phyloP scores from a whole-genome alignment of 2,888 invertebrate genomes.

The Nomada goodeniana region DNA sequence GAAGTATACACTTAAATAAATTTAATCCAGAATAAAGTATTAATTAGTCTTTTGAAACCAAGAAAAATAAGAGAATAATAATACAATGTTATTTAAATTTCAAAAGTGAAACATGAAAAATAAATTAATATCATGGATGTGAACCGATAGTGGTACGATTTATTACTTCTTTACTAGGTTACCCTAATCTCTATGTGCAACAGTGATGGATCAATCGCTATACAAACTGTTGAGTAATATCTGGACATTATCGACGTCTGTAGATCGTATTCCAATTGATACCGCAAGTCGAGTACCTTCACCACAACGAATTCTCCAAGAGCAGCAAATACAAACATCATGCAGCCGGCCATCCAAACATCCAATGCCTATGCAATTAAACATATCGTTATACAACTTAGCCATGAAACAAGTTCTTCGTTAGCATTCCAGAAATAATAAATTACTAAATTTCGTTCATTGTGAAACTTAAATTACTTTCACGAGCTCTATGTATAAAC shows the following conservation, averaged over 20 bases:
- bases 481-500: too few relatives aligned
- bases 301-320: slow-evolving; percentile 93
- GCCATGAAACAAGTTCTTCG: too few relatives aligned
- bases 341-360: slow-evolving; percentile 95
- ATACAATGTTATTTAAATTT: too few relatives aligned
- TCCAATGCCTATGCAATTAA: slow-evolving; percentile 89
- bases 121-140: too few relatives aligned
- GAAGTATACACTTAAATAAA: too few relatives aligned
- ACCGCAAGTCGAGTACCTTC: slow-evolving; percentile 91
- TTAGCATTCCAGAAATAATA: too few relatives aligned
- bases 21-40: too few relatives aligned
- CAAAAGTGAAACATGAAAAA: too few relatives aligned
- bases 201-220: slow-evolving; percentile 11
- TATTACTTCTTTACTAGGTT: not conserved
- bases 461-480: too few relatives aligned
- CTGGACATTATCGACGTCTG: slow-evolving; percentile 71
- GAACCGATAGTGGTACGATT: not conserved
- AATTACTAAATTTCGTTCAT: too few relatives aligned
- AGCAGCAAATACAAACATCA: slow-evolving; percentile 94
- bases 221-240: slow-evolving; percentile 75
- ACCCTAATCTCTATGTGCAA: not conserved
- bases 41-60: too few relatives aligned
- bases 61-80: too few relatives aligned
- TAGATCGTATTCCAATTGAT: slow-evolving; percentile 85
- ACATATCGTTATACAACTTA: not conserved